Conservation (phyloP, 2,113 vertebrate species). For the Nerophis ophidion region DNA sequence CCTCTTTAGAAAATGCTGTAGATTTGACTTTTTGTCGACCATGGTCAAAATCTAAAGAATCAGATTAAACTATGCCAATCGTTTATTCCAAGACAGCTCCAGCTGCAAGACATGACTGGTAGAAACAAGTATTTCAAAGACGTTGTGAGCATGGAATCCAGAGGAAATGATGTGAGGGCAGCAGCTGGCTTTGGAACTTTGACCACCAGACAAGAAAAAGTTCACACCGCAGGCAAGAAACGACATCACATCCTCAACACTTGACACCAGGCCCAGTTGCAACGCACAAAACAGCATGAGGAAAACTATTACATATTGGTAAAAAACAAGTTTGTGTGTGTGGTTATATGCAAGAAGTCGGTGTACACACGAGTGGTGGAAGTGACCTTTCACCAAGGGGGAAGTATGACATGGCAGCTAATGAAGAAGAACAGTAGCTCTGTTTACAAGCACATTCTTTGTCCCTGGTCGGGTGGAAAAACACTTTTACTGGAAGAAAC, state of each 20-base stretch:
- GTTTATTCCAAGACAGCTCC: no score
- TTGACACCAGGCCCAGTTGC: constrained; percentile 8
- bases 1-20: no score
- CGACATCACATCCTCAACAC: constrained; percentile 5
- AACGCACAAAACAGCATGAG: constrained; percentile 16
- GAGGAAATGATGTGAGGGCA: constrained; percentile 32
- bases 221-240: background rate
- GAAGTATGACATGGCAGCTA: constrained; percentile 6
- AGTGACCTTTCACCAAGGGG: constrained; percentile 5
- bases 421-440: constrained; percentile 29
- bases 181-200: constrained; percentile 28
- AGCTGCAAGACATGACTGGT: background rate
- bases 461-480: constrained; percentile 21
- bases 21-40: no score
- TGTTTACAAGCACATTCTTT: constrained; percentile 42
- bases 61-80: no score
- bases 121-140: background rate
- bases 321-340: background rate
- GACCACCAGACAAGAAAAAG: constrained; percentile 9
- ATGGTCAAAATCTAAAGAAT: no score
- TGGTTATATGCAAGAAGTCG: background rate
- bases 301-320: background rate
- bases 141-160: constrained; percentile 15
- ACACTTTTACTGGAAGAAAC: constrained; percentile 25
- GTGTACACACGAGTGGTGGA: background rate